Evolutionary conservation across 2,113 vertebrate genomes (phyloP), one percentile per base, ranked within the genome.

Genomic region (Lanius collurio): DNA sequence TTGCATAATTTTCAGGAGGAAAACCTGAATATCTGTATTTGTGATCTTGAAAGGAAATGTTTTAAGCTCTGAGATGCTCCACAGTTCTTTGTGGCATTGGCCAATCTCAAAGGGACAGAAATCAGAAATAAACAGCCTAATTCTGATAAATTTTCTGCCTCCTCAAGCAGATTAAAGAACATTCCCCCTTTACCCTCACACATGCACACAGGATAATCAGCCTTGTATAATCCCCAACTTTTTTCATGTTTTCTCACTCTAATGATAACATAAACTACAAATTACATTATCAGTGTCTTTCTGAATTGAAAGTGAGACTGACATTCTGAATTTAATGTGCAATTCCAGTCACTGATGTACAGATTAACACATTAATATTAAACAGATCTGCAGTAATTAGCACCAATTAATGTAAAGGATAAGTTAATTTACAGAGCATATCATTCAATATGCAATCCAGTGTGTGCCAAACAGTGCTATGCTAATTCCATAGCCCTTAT

Each of bases 401-500:
- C 65, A 91, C 33, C 74, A 94, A 93, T 95, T 96, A 96, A 95
- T 79, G 77, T 91, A 94, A 96, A 96, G 94, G 63, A 95, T 89
- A 91, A 93, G 41, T 91, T 95, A 78, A 96, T 93, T 96, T 93
- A 73, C 84, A 83, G 88, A 93, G 87, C 83, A 79, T 73, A 64
- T 89, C 24, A 69, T 62, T 94, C 84, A 95, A 68, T 84, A 83
- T 50, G 80, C 70, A 68, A 85, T 33, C 81, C 89, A 65, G 24
- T 33, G 42, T 39, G 62, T 73, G 57, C 67, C 85, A 88, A 85
- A 73, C 13, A 69, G 57, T 26, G 52, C 69, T 69, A 9, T 22
- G 30, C 28, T 79, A 75, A 89, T 94, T 79, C 1, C 0, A 33
- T 20, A 65, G 60, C 37, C 53, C 41, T 53, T 73, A 56, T 84